Percentiles rank a stretch among this genome's conserved stretches.
These are phyloP conservation scores for Drosophila neotestacea DNA, from an alignment of 2,888 invertebrate genomes.

Conservation along the genomic window DNA sequence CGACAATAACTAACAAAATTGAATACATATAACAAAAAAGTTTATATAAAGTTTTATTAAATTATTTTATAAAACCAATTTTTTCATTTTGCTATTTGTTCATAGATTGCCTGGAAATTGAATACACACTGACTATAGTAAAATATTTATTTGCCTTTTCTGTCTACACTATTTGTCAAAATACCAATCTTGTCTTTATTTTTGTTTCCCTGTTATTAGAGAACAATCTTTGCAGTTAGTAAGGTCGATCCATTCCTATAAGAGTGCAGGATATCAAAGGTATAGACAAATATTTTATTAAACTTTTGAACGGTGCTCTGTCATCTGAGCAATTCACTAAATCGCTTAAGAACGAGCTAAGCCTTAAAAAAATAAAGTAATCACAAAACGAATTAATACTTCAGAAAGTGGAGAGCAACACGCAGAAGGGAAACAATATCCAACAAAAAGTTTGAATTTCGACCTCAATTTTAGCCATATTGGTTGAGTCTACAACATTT, in stretches of 20 bases:
- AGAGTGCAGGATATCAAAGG: neutral
- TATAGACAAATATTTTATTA: neutral
- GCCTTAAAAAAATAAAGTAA: neutral
- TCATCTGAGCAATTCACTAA: conserved; percentile 22
- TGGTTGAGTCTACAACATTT: conserved; percentile 20
- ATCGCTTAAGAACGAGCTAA: conserved; percentile 10
- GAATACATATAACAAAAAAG: conserved; percentile 1
- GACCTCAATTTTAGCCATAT: conserved; percentile 35
- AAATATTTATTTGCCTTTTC: no score
- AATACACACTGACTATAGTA: no score
- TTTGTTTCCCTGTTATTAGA: no score
- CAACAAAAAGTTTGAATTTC: conserved; percentile 26
- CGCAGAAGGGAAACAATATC: neutral
- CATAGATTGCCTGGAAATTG: neutral
- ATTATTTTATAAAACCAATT: conserved; percentile 23
- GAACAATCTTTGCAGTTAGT: no score
- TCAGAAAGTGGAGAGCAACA: neutral
- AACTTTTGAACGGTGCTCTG: conserved; percentile 6
- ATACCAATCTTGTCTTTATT: no score
- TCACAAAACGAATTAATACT: conserved; percentile 3
- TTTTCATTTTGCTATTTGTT: conserved; percentile 13
- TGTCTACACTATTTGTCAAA: no score
- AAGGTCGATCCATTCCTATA: no score
- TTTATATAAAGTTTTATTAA: conserved; percentile 33
- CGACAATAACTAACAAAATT: conserved; percentile 13